A percentile compares a stretch with the other conserved stretches of the same genome.
Conservation (phyloP, 2,888 invertebrate genomes). For the Hydraecia micacea region DNA sequence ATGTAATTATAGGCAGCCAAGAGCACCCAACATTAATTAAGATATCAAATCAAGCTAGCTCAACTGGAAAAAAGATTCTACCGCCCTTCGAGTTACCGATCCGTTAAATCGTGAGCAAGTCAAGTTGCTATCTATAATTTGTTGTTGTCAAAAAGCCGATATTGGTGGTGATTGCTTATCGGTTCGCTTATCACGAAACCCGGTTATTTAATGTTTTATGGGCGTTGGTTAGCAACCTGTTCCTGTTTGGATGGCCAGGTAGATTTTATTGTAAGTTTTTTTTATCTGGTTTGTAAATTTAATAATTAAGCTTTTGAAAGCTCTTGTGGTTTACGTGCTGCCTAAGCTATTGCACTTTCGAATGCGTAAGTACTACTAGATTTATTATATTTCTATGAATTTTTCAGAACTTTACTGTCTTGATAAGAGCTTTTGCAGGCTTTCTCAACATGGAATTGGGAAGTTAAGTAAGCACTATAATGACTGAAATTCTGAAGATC, state of each 20-base stretch:
- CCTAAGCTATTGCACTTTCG: not conserved
- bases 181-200: conserved; percentile 36
- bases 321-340: not conserved
- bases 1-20: not conserved
- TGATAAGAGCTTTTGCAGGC: not conserved
- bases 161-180: conserved; percentile 47
- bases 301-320: not conserved
- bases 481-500: not conserved
- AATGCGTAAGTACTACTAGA: conserved; percentile 3
- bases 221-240: conserved; percentile 49
- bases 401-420: not conserved
- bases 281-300: not conserved
- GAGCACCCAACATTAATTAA: no score
- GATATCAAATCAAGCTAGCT: no score
- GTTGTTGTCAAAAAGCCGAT: conserved; percentile 53
- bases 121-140: conserved; percentile 44
- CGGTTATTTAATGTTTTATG: conserved; percentile 33
- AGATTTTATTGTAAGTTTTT: conserved; percentile 19
- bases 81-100: not conserved
- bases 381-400: conserved; percentile 3
- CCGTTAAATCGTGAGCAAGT: conserved; percentile 13
- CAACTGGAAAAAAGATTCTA: no score
- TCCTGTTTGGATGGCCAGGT: conserved; percentile 25
- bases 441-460: not conserved
- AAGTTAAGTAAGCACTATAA: not conserved